Percentiles rank a stretch among this genome's conserved stretches.
Conservation (phyloP, 2,888 invertebrate genomes). For the Andricus quercusramuli region DNA sequence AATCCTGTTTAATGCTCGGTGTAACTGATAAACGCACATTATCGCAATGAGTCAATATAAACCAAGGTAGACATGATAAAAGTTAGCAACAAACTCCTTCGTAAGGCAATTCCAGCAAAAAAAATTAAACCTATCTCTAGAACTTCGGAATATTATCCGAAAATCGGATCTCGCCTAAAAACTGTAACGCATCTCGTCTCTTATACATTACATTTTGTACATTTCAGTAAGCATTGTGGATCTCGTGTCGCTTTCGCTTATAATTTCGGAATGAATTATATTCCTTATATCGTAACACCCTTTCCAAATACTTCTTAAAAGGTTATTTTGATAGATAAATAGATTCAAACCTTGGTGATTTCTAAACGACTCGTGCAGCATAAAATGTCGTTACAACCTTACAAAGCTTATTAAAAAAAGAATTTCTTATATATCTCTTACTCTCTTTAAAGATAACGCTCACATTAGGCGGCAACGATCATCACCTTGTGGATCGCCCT, state of each 20-base stretch:
- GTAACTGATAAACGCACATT: slow-evolving; percentile 29
- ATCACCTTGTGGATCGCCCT: slow-evolving; percentile 79
- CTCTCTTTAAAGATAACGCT: slow-evolving; percentile 54
- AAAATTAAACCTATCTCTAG: not conserved
- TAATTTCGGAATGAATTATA: slow-evolving; percentile 8
- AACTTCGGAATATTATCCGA: slow-evolving; percentile 24
- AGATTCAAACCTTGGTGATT: slow-evolving; percentile 29
- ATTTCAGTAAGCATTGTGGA: slow-evolving; percentile 16
- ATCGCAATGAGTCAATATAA: slow-evolving; percentile 38
- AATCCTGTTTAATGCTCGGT: slow-evolving; percentile 25
- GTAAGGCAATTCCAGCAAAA: not conserved
- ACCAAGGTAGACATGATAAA: slow-evolving; percentile 34
- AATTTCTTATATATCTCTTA: slow-evolving; percentile 45
- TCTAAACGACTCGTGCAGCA: slow-evolving; percentile 51
- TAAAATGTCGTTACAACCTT: slow-evolving; percentile 51
- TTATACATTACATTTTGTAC: slow-evolving; percentile 20
- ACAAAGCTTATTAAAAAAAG: slow-evolving; percentile 36
- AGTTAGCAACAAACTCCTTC: slow-evolving; percentile 7
- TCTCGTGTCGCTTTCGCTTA: not conserved
- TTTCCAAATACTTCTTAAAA: slow-evolving; percentile 9
- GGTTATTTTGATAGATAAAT: slow-evolving; percentile 13
- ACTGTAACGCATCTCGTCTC: not conserved
- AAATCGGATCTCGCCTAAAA: slow-evolving; percentile 3
- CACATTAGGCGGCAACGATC: slow-evolving; percentile 83
- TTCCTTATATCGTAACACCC: not conserved